Conservation (phyloP, 2,797 vertebrate species). For the Meda fulgida region DNA sequence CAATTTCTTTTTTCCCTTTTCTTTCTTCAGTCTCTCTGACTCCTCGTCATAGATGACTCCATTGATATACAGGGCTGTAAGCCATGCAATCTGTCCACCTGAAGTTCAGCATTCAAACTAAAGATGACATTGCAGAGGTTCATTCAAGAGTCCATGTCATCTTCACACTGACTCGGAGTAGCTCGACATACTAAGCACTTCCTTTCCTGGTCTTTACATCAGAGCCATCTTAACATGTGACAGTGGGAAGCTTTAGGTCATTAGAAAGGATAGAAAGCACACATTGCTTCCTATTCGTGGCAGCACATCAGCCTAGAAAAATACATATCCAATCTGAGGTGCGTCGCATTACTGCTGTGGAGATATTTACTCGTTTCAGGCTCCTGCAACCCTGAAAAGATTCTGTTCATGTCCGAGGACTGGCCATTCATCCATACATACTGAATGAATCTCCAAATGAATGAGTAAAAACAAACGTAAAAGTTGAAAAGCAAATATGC, state of each 20-base stretch:
- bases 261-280: not conserved
- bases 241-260: slow-evolving; percentile 35
- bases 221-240: slow-evolving; percentile 31
- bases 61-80: slow-evolving; percentile 69
- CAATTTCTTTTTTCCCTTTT: slow-evolving; percentile 61
- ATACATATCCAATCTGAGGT: slow-evolving; percentile 11
- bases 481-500: slow-evolving; percentile 13
- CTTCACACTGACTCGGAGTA: slow-evolving; percentile 20
- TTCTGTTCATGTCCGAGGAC: slow-evolving; percentile 22
- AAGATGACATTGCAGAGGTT: slow-evolving; percentile 41
- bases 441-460: slow-evolving; percentile 5
- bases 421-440: slow-evolving; percentile 37
- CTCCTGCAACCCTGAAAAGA: slow-evolving; percentile 25
- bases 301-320: slow-evolving; percentile 68
- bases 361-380: slow-evolving; percentile 10
- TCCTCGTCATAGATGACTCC: slow-evolving; percentile 65
- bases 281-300: slow-evolving; percentile 54
- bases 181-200: slow-evolving; percentile 17
- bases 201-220: slow-evolving; percentile 31
- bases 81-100: slow-evolving; percentile 63
- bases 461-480: not conserved
- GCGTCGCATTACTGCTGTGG: not conserved
- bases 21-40: slow-evolving; percentile 58
- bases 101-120: slow-evolving; percentile 55
- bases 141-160: slow-evolving; percentile 42